Percentiles rank a stretch among this genome's conserved stretches.
These are phyloP conservation scores for Psix sp. DNA, from an alignment of 1,140 invertebrate genomes.

Conservation along the genomic window DNA sequence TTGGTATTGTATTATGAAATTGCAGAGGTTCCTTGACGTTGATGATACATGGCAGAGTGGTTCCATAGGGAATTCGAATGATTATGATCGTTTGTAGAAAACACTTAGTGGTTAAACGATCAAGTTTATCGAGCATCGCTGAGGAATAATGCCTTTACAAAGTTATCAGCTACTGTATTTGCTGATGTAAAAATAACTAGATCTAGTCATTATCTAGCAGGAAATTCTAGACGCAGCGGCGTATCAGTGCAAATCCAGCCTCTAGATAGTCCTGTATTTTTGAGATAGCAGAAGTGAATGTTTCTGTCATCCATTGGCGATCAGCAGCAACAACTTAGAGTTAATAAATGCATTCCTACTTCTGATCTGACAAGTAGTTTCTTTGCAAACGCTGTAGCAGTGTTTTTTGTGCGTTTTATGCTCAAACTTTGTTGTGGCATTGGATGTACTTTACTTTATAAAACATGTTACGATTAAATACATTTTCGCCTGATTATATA, in stretches of 20 bases:
- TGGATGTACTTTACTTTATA: too few species aligned
- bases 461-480: too few species aligned
- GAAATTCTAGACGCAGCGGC: conserved; percentile 8
- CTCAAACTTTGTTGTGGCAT: too few species aligned
- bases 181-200: conserved; percentile 26
- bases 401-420: too few species aligned
- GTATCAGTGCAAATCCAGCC: conserved; percentile 24
- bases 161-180: conserved; percentile 8
- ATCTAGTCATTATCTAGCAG: conserved; percentile 25
- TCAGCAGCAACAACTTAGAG: too few species aligned
- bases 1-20: conserved; percentile 50
- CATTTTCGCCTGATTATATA: too few species aligned
- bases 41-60: conserved; percentile 36
- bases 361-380: too few species aligned
- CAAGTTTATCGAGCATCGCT: conserved; percentile 29
- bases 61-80: conserved; percentile 33
- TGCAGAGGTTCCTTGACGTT: conserved; percentile 5
- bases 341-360: too few species aligned
- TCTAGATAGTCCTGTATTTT: too few species aligned
- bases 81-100: conserved; percentile 51
- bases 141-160: conserved; percentile 20
- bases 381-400: too few species aligned
- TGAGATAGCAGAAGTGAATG: conserved; percentile 17
- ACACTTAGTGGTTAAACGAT: conserved; percentile 45
- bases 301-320: too few species aligned